Conservation (phyloP, 2,113 vertebrate genomes). For the Lamprotornis superbus region DNA sequence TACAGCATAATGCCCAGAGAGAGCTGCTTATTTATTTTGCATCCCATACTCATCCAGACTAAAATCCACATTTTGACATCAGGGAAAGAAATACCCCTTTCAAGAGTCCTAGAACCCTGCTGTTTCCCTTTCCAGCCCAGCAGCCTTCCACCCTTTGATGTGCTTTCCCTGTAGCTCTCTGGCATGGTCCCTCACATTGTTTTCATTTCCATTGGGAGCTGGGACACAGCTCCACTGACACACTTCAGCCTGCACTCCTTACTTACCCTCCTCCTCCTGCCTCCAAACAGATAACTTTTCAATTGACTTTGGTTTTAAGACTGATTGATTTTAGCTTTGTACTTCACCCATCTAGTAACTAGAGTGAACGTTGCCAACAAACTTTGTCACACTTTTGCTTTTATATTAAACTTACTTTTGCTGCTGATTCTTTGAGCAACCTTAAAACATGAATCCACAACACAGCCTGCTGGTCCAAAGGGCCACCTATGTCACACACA, state of each 20-base stretch:
- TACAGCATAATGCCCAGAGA: neutral
- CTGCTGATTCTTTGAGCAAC: rapidly evolving
- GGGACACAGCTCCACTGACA: neutral
- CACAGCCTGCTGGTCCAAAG: neutral
- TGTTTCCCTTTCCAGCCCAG: neutral
- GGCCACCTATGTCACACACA: neutral
- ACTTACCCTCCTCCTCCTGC: neutral
- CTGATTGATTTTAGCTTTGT: neutral
- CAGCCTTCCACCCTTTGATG: neutral
- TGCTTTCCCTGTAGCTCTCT: neutral
- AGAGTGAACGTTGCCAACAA: neutral
- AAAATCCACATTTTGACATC: neutral
- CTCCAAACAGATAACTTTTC: neutral
- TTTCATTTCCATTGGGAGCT: rapidly evolving
- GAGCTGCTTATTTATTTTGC: neutral
- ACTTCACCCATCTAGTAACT: neutral
- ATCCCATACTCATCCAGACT: rapidly evolving
- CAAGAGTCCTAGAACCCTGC: neutral
- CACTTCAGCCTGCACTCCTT: neutral
- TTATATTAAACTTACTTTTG: neutral
- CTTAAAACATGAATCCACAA: neutral
- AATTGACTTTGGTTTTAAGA: neutral
- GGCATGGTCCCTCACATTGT: rapidly evolving
- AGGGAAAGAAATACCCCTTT: neutral
- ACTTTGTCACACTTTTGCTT: neutral